These are phyloP conservation scores for Dicyrtomina minuta DNA, from an alignment of 2,888 invertebrate genomes.

Conservation along the genomic window DNA sequence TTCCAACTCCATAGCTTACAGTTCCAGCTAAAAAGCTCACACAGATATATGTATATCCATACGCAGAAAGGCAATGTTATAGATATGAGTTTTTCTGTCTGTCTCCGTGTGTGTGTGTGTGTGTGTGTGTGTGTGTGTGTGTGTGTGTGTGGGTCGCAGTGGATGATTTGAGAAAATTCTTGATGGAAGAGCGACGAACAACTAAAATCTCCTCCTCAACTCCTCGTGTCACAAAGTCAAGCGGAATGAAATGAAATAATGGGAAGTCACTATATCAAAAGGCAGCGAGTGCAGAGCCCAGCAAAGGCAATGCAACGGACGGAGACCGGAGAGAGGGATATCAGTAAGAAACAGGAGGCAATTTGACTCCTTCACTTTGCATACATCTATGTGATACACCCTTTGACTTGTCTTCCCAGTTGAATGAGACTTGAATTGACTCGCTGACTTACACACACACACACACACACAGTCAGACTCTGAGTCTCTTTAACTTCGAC, in stretches of 20 bases:
- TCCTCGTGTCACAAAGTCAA: conserved; percentile 34
- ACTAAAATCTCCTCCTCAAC: conserved; percentile 33
- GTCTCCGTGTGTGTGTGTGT: no score
- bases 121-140: no score
- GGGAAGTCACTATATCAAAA: conserved; percentile 26
- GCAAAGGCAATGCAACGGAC: background rate
- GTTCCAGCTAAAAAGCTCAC: no score
- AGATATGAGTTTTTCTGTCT: no score
- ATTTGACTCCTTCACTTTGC: conserved; percentile 29
- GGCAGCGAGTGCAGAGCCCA: background rate
- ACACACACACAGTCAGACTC: background rate
- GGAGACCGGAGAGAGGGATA: conserved; percentile 16
- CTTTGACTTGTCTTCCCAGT: no score
- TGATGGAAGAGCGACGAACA: conserved; percentile 25
- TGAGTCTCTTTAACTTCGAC: background rate
- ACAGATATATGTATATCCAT: no score
- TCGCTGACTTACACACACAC: background rate
- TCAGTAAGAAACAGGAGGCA: conserved; percentile 36
- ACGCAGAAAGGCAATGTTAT: no score
- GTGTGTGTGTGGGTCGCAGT: no score
- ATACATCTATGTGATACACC: background rate
- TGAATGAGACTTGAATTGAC: no score
- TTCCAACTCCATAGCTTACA: background rate
- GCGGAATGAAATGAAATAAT: conserved; percentile 37
- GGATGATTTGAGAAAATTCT: background rate